These are phyloP conservation scores for Clepsis dumicolana DNA, from an alignment of 2,888 invertebrate genomes.

Conservation along the genomic window DNA sequence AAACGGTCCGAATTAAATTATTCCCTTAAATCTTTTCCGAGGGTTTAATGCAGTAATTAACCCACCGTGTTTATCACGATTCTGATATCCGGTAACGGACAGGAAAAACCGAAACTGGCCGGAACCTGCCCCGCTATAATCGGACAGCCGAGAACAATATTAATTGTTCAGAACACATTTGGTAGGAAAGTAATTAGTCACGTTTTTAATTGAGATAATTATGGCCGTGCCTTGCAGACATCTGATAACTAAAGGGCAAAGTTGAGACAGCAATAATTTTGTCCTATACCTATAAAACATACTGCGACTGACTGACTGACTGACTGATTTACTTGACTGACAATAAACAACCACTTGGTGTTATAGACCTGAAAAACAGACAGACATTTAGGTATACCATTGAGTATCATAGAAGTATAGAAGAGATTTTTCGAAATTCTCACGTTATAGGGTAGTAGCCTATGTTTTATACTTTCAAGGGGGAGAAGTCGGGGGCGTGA, in stretches of 20 bases:
- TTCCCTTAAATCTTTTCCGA: constrained; percentile 33
- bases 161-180: constrained; percentile 12
- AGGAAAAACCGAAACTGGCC: constrained; percentile 23
- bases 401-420: too few relatives aligned
- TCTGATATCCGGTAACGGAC: constrained; percentile 35
- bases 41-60: constrained; percentile 33
- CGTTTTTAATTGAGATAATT: constrained; percentile 5
- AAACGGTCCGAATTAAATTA: constrained; percentile 26
- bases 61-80: constrained; percentile 34
- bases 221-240: not conserved
- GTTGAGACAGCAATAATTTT: too few relatives aligned
- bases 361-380: too few relatives aligned
- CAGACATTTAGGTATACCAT: too few relatives aligned
- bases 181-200: constrained; percentile 1
- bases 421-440: too few relatives aligned
- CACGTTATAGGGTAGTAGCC: too few relatives aligned
- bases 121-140: constrained; percentile 22
- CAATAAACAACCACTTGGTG: too few relatives aligned
- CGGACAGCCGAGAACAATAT: constrained; percentile 18
- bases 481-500: too few relatives aligned
- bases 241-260: not conserved
- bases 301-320: too few relatives aligned
- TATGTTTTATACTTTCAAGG: too few relatives aligned
- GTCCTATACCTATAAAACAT: too few relatives aligned
- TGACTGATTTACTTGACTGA: too few relatives aligned